These are phyloP conservation scores for Osedax frankpressi DNA, from an alignment of 2,888 invertebrate species.

Conservation along the genomic window DNA sequence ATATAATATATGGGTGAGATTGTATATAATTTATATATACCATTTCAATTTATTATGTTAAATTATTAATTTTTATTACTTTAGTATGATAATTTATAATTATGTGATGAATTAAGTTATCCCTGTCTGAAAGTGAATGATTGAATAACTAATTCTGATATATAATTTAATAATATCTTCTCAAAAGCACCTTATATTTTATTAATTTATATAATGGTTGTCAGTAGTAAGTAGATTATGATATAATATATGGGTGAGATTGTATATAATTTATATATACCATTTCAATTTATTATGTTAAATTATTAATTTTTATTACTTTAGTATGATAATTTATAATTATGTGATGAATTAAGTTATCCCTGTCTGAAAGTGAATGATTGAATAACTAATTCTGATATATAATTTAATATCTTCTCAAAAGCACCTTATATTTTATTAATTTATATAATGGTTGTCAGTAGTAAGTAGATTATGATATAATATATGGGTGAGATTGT, in stretches of 20 bases:
- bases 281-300: background rate
- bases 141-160: background rate
- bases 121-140: background rate
- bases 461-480: background rate
- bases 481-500: background rate
- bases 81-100: no score
- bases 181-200: background rate
- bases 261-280: background rate
- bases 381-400: background rate
- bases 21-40: background rate
- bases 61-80: background rate
- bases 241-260: background rate
- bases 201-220: background rate
- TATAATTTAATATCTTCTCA: background rate
- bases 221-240: background rate
- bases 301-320: background rate
- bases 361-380: background rate
- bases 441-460: background rate
- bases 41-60: background rate
- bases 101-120: background rate
- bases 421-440: background rate
- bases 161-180: background rate
- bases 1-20: background rate
- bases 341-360: background rate
- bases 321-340: no score